These are phyloP conservation scores for Cheilinus undulatus DNA, from an alignment of 2,113 vertebrate genomes.

Conservation along the genomic window DNA sequence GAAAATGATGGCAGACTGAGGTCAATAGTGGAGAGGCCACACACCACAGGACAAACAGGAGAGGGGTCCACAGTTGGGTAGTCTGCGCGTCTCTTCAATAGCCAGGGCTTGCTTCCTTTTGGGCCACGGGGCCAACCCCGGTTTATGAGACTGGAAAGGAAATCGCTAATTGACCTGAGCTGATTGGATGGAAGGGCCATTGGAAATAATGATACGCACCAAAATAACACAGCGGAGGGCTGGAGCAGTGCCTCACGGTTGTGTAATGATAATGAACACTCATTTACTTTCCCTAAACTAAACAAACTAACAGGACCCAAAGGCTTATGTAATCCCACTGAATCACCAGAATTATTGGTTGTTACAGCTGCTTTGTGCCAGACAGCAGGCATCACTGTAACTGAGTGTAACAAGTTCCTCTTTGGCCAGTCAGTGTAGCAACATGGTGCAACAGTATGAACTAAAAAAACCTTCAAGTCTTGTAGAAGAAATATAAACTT, in stretches of 20 bases:
- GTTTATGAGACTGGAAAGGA: conserved; percentile 75
- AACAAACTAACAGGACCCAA: conserved; percentile 56
- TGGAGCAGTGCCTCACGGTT: conserved; percentile 70
- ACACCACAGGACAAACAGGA: conserved; percentile 26
- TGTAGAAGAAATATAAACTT: not conserved
- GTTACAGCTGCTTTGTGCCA: conserved; percentile 15
- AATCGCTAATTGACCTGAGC: conserved; percentile 79
- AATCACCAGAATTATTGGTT: conserved; percentile 37
- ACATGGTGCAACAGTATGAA: conserved; percentile 8
- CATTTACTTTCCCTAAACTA: conserved; percentile 71
- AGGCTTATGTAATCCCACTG: conserved; percentile 72
- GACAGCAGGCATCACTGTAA: not conserved
- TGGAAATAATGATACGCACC: conserved; percentile 80
- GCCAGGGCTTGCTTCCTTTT: conserved; percentile 21
- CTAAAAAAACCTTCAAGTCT: no score
- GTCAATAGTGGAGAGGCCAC: conserved; percentile 20
- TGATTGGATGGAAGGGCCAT: conserved; percentile 71
- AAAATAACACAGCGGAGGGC: conserved; percentile 72
- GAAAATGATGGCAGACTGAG: conserved; percentile 3
- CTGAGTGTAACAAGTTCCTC: conserved; percentile 10
- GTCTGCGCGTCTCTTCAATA: conserved; percentile 37
- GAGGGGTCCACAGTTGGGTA: conserved; percentile 36
- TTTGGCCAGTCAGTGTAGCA: not conserved
- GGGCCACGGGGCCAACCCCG: conserved; percentile 56
- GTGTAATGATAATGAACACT: conserved; percentile 77